phyloP scores from a whole-genome alignment of 1,140 invertebrate genomes.

The Plectrocnemia conspersa region DNA sequence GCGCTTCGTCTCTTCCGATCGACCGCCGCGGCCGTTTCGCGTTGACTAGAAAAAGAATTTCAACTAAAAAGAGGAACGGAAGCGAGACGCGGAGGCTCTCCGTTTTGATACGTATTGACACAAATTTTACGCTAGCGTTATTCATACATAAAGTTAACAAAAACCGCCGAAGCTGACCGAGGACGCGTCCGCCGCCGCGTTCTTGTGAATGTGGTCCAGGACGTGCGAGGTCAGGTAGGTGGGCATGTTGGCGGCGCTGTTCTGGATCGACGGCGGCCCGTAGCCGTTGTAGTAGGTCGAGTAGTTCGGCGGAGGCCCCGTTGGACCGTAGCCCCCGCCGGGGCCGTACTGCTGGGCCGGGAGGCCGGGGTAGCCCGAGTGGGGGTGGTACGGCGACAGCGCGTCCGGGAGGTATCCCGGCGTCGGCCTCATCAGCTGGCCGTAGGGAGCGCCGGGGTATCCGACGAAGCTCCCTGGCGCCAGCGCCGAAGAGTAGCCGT shows the following conservation, averaged over 20 bases:
- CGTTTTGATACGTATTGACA: not conserved
- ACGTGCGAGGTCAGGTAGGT: conserved; percentile 36
- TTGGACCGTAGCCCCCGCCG: conserved; percentile 42
- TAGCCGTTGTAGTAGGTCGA: conserved; percentile 47
- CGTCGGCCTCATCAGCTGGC: conserved; percentile 47
- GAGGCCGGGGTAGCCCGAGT: conserved; percentile 32
- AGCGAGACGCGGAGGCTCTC: not conserved
- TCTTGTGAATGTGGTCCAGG: conserved; percentile 42
- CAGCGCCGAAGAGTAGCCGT: conserved; percentile 34
- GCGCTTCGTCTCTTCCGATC: not conserved
- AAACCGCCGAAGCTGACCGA: conserved; percentile 51
- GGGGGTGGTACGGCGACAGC: conserved; percentile 39
- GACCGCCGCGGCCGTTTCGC: not conserved
- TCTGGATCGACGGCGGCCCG: conserved; percentile 39
- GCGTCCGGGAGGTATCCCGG: conserved; percentile 48
- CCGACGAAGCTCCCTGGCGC: conserved; percentile 47
- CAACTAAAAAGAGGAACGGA: not conserved
- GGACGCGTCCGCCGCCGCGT: conserved; percentile 43
- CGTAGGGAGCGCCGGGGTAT: conserved; percentile 46
- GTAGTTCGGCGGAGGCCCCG: conserved; percentile 38
- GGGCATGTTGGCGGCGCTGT: conserved; percentile 30
- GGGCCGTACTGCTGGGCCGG: conserved; percentile 35
- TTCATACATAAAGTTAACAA: conserved; percentile 41
- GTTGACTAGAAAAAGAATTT: not conserved
- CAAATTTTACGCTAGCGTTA: conserved; percentile 30